phyloP scores from a whole-genome alignment of 2,797 vertebrate species.

The Lateolabrax maculatus region DNA sequence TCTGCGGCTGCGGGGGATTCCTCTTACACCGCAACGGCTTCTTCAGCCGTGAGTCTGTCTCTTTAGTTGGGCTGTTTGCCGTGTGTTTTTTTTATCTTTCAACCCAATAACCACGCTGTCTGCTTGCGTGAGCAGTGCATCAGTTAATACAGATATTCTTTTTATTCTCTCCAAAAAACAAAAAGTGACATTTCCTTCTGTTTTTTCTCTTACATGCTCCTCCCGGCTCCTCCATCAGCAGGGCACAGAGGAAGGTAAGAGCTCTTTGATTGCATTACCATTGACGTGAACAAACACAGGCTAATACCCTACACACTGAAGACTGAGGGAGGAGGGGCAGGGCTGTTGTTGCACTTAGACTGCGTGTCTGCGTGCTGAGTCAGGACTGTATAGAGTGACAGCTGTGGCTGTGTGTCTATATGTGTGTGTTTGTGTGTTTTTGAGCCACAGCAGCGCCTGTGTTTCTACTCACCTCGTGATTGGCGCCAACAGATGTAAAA shows the following conservation, averaged over 20 bases:
- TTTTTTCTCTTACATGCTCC: constrained; percentile 43
- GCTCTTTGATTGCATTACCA: constrained; percentile 77
- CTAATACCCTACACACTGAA: constrained; percentile 60
- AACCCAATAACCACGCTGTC: background rate
- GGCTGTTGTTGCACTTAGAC: constrained; percentile 58
- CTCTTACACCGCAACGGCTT: constrained; percentile 93
- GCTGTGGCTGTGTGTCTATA: constrained; percentile 54
- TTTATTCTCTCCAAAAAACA: constrained; percentile 12
- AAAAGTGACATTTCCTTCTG: constrained; percentile 51
- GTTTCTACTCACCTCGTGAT: constrained; percentile 49
- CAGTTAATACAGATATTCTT: constrained; percentile 11
- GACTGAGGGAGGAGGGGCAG: constrained; percentile 1
- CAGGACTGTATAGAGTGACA: constrained; percentile 68
- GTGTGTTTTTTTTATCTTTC: no score
- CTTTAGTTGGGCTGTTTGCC: background rate
- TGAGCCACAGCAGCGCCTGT: constrained; percentile 45
- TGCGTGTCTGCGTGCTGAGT: constrained; percentile 64
- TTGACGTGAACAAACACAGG: constrained; percentile 69
- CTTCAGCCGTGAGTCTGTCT: constrained; percentile 92
- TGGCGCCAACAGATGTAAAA: constrained; percentile 61
- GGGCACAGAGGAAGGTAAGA: constrained; percentile 91
- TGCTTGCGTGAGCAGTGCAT: background rate
- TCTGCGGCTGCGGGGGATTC: constrained; percentile 89
- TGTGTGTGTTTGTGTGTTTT: constrained; percentile 52
- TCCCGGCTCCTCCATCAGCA: constrained; percentile 71